Conservation (phyloP, 2,797 vertebrate genomes). For the Paedocypris micromegethes region DNA sequence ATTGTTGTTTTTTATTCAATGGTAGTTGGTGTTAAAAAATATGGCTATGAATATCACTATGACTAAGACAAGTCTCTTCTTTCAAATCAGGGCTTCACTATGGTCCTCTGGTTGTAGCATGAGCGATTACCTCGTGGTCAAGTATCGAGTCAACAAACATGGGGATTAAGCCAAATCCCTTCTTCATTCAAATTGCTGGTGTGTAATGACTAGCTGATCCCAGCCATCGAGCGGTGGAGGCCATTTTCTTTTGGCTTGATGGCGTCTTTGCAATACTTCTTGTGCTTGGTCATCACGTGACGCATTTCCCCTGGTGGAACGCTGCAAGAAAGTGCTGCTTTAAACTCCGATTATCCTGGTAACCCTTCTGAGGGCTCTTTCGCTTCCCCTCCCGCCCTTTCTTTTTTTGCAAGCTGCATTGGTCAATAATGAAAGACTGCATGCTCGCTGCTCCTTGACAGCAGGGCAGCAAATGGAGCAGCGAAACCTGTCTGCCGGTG, state of each 20-base stretch:
- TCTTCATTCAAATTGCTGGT: constrained; percentile 31
- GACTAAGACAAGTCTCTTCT: too few species aligned
- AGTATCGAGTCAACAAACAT: constrained; percentile 8
- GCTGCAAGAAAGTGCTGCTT: constrained; percentile 22
- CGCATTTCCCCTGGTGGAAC: constrained; percentile 20
- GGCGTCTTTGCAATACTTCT: constrained; percentile 8
- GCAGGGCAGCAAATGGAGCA: constrained; percentile 63
- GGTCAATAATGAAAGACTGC: constrained; percentile 72
- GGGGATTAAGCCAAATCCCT: neutral
- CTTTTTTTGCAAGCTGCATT: constrained; percentile 46
- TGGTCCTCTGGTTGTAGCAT: too few species aligned
- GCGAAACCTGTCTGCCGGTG: constrained; percentile 58
- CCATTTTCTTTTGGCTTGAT: constrained; percentile 51
- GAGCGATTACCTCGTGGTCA: too few species aligned
- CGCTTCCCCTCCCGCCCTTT: constrained; percentile 35
- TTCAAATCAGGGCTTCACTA: too few species aligned
- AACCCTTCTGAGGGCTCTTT: constrained; percentile 19
- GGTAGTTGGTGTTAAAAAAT: too few species aligned
- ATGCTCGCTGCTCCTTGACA: constrained; percentile 66
- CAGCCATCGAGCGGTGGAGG: constrained; percentile 53
- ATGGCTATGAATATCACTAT: too few species aligned
- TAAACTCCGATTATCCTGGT: constrained; percentile 46
- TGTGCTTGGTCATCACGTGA: constrained; percentile 41
- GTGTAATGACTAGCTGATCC: constrained; percentile 44
- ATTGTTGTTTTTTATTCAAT: too few species aligned